These are phyloP conservation scores for Noctua janthe DNA, from an alignment of 2,888 invertebrate species.

Conservation along the genomic window DNA sequence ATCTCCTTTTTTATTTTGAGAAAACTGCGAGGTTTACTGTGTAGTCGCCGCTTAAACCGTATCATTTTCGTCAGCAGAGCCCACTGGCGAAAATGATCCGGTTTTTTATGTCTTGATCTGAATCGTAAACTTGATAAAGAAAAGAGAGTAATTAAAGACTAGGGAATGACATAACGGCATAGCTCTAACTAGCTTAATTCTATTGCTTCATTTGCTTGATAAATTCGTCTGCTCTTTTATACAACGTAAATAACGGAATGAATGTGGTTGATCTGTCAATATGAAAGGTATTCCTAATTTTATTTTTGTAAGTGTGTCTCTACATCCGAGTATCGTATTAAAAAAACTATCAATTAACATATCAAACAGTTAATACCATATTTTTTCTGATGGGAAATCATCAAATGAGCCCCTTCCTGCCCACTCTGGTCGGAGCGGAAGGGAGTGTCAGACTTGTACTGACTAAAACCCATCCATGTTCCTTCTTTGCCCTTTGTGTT, in stretches of 20 bases:
- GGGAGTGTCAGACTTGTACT: too few species aligned
- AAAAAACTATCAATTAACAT: not conserved
- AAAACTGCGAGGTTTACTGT: not conserved
- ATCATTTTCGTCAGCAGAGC: too few species aligned
- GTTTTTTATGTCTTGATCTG: not conserved
- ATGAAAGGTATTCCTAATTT: not conserved
- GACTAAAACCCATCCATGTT: too few species aligned
- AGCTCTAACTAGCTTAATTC: not conserved
- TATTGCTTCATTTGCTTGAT: not conserved
- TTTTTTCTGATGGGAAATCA: too few species aligned
- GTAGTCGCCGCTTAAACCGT: too few species aligned
- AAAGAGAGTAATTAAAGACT: not conserved
- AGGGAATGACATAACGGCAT: not conserved
- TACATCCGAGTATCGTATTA: not conserved
- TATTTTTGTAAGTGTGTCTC: not conserved
- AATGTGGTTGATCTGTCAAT: not conserved
- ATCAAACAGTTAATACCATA: conserved; percentile 4
- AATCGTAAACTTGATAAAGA: not conserved
- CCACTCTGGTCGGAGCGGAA: too few species aligned
- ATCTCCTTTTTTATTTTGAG: conserved; percentile 1
- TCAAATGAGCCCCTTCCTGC: too few species aligned
- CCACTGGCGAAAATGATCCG: not conserved
- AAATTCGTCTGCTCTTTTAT: not conserved
- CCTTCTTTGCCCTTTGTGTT: too few species aligned
- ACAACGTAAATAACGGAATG: not conserved